These are phyloP conservation scores for Artibeus jamaicensis DNA, from an alignment of 2,797 vertebrate species.

Conservation along the genomic window DNA sequence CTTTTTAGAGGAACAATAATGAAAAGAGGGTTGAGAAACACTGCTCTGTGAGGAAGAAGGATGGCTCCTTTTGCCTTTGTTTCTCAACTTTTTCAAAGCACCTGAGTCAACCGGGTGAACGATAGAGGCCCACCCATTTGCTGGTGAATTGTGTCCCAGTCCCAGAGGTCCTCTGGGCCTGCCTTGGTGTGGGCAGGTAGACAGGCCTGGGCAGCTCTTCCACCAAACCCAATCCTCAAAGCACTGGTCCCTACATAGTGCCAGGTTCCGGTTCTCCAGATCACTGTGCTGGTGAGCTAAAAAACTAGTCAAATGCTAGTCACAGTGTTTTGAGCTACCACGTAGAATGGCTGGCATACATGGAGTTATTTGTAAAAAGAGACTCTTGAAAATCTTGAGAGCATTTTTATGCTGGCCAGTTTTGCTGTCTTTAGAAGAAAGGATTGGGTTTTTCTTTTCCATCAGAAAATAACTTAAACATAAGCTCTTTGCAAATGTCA, in stretches of 20 bases:
- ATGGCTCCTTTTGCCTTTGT: not conserved
- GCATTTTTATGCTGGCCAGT: not conserved
- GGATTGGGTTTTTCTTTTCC: not conserved
- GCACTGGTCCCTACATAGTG: not conserved
- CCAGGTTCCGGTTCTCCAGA: not conserved
- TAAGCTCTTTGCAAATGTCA: not conserved
- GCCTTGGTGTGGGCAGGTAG: not conserved
- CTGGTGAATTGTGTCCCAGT: not conserved
- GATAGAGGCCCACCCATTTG: not conserved
- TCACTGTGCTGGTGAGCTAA: not conserved
- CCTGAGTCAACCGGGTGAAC: not conserved
- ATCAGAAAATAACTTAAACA: not conserved
- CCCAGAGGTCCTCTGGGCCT: not conserved
- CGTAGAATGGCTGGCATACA: not conserved
- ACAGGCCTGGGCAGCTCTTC: not conserved
- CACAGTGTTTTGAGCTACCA: not conserved
- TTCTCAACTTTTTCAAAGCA: not conserved
- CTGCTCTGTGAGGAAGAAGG: not conserved
- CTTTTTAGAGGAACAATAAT: not conserved
- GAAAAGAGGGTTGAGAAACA: not conserved
- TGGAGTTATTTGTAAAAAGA: not conserved
- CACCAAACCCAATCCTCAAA: not conserved
- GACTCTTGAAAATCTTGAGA: not conserved
- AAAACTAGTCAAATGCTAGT: not conserved
- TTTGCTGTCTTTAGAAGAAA: slow-evolving; percentile 14